Evolutionary conservation across 2,797 vertebrate species (phyloP), one percentile per base, ranked within the genome.

Genomic region (Gymnocypris eckloni): DNA sequence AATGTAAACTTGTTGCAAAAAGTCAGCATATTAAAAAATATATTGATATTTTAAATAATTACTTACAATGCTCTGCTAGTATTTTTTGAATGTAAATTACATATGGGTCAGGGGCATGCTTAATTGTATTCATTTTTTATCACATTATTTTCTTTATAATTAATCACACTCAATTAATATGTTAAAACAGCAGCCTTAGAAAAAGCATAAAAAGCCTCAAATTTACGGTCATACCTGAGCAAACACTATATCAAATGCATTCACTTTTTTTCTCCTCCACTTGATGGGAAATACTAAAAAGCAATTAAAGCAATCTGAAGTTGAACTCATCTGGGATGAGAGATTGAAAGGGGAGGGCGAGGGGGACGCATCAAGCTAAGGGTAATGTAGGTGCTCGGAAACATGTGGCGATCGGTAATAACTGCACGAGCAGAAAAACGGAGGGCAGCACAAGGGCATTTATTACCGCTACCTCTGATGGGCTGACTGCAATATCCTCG

Each of bases 401-500:
- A 90, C 85, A 87, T 86, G 89, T 87, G 87, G 83, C 61, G 80
- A 87, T 86, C 80, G 71, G 87, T 89, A 89, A 89, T 87, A 85
- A 90, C 87, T 88, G 82, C 88, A 75, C 61, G 50, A 83, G 85
- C 66, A 48, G 86, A 84, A 88, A 90, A 86, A 87, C 85, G 73
- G 84, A 90, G 89, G 90, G 86, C 89, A 86, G n/a, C 73, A 18
- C 88, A 86, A 90, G 88, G 89, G 86, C 87, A 87, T 91, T 90
- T 91, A 90, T 91, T 91, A 90, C 87, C 86, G 90, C 88, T 59
- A 88, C 82, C 86, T 90, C 89, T 88, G 91, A 92, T 89, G 89
- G 91, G 87, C 82, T 82, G 66, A 82, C 89, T 90, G 91, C 91
- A 91, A 93, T 91, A 90, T 92, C 90, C 90, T 89, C 90, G 89